Conservation (phyloP, 2,797 vertebrate species). For the Cyprinodon diabolis region DNA sequence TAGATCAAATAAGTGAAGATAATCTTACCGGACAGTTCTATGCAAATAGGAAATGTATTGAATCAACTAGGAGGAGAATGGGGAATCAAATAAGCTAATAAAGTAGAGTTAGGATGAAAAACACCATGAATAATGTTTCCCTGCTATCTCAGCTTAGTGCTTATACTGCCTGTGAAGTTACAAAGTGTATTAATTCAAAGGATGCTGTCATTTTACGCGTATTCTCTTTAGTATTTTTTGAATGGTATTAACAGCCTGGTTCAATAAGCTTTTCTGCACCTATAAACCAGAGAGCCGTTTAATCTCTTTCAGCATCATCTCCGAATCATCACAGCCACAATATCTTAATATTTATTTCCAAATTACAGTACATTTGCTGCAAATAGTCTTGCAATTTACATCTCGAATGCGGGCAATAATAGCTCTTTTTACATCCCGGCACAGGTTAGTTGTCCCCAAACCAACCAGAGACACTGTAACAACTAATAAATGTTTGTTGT, state of each 20-base stretch:
- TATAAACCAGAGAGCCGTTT: conserved; percentile 47
- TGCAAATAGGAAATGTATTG: conserved; percentile 87
- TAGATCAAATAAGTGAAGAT: conserved; percentile 88
- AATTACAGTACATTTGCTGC: conserved; percentile 35
- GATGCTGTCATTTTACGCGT: conserved; percentile 72
- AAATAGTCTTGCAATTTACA: conserved; percentile 45
- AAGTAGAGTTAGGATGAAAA: conserved; percentile 83
- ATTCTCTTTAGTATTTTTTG: conserved; percentile 67
- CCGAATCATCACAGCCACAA: conserved; percentile 42
- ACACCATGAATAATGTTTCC: conserved; percentile 81
- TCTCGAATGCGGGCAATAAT: conserved; percentile 53
- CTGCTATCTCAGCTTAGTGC: conserved; percentile 71
- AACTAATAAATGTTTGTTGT: conserved; percentile 75
- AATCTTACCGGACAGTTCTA: conserved; percentile 88
- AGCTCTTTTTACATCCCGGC: conserved; percentile 32
- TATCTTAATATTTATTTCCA: conserved; percentile 46
- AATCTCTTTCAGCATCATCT: conserved; percentile 59
- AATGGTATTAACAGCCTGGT: conserved; percentile 55
- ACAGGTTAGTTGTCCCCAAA: conserved; percentile 36
- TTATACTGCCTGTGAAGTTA: conserved; percentile 75
- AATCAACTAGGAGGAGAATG: conserved; percentile 86
- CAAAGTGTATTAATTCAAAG: conserved; percentile 80
- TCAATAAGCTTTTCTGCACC: conserved; percentile 55
- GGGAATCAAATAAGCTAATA: conserved; percentile 88
- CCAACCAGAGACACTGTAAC: conserved; percentile 47